Evolutionary conservation across 2,888 invertebrate genomes (phyloP).

Genomic region (Willowsia nigromaculata): DNA sequence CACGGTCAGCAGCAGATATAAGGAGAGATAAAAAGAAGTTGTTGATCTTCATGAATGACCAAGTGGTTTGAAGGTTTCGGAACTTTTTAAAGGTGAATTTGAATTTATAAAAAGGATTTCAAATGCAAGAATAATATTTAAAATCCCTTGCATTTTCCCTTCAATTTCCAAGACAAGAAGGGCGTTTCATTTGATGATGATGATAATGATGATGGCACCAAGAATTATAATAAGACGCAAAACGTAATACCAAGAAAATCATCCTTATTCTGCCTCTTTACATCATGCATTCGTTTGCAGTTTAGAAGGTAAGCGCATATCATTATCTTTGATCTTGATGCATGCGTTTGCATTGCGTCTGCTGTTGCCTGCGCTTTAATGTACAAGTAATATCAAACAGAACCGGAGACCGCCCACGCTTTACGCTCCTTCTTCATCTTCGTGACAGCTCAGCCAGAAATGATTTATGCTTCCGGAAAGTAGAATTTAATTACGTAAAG

Average conservation of each 20-base stretch:
- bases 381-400: neutral
- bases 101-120: no score
- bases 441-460: constrained; percentile 38
- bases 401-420: constrained; percentile 45
- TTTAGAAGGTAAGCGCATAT: neutral
- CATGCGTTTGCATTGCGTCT: neutral
- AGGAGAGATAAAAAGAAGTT: neutral
- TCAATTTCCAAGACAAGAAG: neutral
- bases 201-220: neutral
- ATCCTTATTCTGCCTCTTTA: neutral
- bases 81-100: no score
- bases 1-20: neutral
- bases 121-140: neutral
- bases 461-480: constrained; percentile 61
- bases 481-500: constrained; percentile 51
- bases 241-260: neutral
- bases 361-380: neutral
- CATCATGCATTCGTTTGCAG: neutral
- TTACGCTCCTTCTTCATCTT: neutral
- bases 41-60: neutral
- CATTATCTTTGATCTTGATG: neutral
- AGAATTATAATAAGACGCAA: neutral
- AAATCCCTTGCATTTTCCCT: neutral
- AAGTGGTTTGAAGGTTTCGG: neutral
- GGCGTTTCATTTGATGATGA: neutral